Conservation (phyloP, 2,113 vertebrate species). For the Phalacrocorax brasilianus region DNA sequence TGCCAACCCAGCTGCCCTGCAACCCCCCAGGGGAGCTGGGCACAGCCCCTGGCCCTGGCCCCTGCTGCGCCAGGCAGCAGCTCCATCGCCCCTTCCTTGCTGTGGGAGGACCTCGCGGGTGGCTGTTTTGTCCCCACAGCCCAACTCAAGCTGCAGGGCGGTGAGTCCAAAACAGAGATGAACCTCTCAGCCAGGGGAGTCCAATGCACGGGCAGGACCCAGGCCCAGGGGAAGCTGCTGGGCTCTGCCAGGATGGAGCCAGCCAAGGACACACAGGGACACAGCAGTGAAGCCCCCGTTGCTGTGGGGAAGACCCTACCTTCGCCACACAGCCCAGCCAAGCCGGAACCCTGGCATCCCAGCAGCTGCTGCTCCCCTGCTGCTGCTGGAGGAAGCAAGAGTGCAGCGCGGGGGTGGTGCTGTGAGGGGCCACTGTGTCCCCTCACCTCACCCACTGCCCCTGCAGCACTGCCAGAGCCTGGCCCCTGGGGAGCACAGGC, state of each 20-base stretch:
- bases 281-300: rapidly evolving
- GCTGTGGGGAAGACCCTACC: neutral
- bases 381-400: neutral
- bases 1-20: rapidly evolving
- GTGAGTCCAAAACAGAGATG: rapidly evolving
- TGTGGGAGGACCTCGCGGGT: rapidly evolving
- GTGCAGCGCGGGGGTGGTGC: rapidly evolving
- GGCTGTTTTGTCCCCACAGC: neutral
- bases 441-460: neutral
- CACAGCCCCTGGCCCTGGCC: rapidly evolving
- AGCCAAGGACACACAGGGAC: rapidly evolving
- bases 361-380: neutral
- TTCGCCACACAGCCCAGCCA: neutral
- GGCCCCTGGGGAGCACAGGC: rapidly evolving
- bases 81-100: neutral
- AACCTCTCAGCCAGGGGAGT: neutral
- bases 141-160: neutral
- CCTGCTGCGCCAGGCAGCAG: neutral
- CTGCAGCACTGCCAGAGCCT: neutral
- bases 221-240: neutral
- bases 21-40: rapidly evolving
- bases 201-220: rapidly evolving
- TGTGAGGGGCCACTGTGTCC: rapidly evolving
- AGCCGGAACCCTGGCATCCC: rapidly evolving
- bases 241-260: neutral